Evolutionary conservation across 2,888 invertebrate genomes (phyloP), one percentile per base, ranked within the genome.

Genomic region (Mesorhabditis belari): DNA sequence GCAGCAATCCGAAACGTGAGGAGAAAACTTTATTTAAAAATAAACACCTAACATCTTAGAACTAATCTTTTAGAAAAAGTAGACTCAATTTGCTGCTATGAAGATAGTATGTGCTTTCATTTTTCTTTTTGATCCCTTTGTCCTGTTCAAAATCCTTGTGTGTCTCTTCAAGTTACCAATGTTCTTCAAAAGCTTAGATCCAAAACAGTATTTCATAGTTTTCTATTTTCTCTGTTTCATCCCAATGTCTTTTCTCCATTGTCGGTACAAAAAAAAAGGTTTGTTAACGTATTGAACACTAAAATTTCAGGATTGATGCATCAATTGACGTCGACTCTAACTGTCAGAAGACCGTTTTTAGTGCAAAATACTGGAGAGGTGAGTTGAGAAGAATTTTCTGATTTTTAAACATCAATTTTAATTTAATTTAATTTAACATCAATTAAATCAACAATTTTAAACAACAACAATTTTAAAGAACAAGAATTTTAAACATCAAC

Each of bases 301-400:
- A n/a, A n/a, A n/a, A n/a, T 59, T 70, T 5, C 62, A 76, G 74
- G 80, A 35, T 70, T 75, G 24, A 72, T 74, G 70, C 79, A 81
- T 66, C 75, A 76, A 71, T 75, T 85, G 25, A 82, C 85, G 58
- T 87, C 88, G 3, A 87, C 87, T 81, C 84, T 90, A 57, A 88
- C 88, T 9, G 88, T 90, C 21, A 88, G 88, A 73, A 86, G 91
- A 63, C 87, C 89, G 51, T 93, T 93, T 82, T 87, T 87, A 9
- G 89, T 90, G 24, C 87, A 89, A 73, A 96, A 96, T 84, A 89
- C 89, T n/a, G 95, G 95, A 2, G 89, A 89, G 79, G 77, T 80
- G 54, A 61, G 56, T 25, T 26, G 19, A 50, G 19, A 2, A 19
- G 88, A 73, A 19, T n/a, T n/a, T 88, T 89, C 24, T 94, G 94